phyloP scores from a whole-genome alignment of 2,113 vertebrate genomes.

The Sula dactylatra region DNA sequence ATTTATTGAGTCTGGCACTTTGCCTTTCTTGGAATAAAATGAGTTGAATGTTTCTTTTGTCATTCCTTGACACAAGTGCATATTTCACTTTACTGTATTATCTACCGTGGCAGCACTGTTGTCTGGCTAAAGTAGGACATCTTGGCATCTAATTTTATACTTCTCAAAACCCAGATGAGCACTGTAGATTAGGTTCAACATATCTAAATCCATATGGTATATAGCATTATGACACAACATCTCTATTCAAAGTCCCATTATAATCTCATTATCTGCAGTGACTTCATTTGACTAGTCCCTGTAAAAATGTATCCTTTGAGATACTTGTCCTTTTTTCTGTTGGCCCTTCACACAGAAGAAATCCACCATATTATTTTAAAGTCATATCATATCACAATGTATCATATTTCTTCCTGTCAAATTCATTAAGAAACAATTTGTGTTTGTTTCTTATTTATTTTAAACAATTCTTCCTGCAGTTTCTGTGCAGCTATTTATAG shows the following conservation, averaged over 20 bases:
- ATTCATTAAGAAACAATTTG: neutral
- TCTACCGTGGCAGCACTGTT: neutral
- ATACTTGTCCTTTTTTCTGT: neutral
- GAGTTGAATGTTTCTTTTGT: neutral
- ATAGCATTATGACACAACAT: neutral
- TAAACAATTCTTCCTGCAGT: neutral
- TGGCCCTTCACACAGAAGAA: neutral
- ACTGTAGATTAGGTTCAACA: neutral
- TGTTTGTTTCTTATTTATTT: neutral
- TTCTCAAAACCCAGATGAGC: neutral
- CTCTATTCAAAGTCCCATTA: constrained; percentile 12
- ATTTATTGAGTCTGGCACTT: neutral
- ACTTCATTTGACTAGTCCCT: neutral
- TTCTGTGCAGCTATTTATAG: neutral
- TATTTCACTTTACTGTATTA: neutral
- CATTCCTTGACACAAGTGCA: neutral
- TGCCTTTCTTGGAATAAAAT: neutral
- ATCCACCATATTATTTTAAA: neutral
- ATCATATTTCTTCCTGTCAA: neutral
- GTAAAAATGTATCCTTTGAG: neutral
- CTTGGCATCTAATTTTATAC: constrained; percentile 12
- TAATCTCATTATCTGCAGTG: constrained; percentile 20
- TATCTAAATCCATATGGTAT: neutral
- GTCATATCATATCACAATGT: neutral
- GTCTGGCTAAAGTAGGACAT: neutral